Evolutionary conservation across 2,113 vertebrate species (phyloP), one percentile per base, ranked within the genome.

Genomic region (Chloroceryle aenea): DNA sequence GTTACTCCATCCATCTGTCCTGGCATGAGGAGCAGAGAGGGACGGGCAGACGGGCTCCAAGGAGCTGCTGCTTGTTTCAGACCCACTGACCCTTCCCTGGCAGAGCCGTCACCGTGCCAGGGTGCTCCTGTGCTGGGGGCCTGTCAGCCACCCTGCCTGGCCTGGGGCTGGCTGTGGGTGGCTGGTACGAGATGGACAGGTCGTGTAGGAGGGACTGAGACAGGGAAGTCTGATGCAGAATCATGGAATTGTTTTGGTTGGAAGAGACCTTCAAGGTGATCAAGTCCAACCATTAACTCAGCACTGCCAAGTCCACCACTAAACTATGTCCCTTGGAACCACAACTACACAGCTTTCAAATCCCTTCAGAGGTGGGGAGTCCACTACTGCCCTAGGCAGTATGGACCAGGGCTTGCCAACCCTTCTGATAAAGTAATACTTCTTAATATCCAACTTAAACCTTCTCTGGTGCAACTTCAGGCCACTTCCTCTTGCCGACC

Each of bases 121-220:
- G 30, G 9, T 6, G 52, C 63, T 29, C 71, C 58, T 1, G 20
- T 16, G 67, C 83, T 14, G 38, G 50, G 52, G 50, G 42, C 48
- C 40, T 59, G 38, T 5, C 6, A 48, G 32, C 8, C 8, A 11
- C 34, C 62, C 47, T 10, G 50, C 40, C 42, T 8, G 55, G 34
- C 48, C 14, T 0, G 0, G 22, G 30, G 19, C 27, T 40, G 34
- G 13, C 14, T 3, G 38, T 4, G 6, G 14, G 45, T 1, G 2
- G 30, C 52, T n/a, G 67, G 5, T 12, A 42, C 0, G 6, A 40
- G 47, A 66, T 1, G 14, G 30, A 26, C n/a, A 61, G 38, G 30
- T 9, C 0, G 0, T 13, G 45, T 14, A n/a, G 30, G 64, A 83
- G 40, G 13, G 26, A 38, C 3, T 9, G 17, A 27, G 12, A n/a